Conservation (phyloP, 2,888 invertebrate genomes). For the Gerris lacustris region DNA sequence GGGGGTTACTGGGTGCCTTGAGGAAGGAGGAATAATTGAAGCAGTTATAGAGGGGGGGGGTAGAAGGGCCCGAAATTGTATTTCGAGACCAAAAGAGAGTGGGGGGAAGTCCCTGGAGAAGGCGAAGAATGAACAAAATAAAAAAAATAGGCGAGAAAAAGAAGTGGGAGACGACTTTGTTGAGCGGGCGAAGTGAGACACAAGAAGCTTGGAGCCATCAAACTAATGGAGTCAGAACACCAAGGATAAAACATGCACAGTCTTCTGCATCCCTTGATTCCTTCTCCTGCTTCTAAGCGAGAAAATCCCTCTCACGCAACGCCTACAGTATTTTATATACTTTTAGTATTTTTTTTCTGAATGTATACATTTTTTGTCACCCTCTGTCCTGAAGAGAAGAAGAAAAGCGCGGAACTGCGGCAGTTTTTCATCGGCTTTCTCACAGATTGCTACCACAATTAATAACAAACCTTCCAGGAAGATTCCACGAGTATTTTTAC, state of each 20-base stretch:
- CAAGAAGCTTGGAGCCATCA: neutral
- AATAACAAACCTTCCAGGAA: neutral
- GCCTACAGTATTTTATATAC: too few species aligned
- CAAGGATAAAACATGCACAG: conserved; percentile 10
- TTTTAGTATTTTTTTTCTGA: too few species aligned
- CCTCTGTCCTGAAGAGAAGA: too few species aligned
- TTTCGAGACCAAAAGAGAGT: neutral
- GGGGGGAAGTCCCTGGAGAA: conserved; percentile 17
- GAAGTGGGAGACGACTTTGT: too few species aligned
- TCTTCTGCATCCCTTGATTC: neutral
- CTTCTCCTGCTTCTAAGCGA: neutral
- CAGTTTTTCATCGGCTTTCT: neutral
- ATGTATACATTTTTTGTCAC: too few species aligned
- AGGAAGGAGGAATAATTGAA: conserved; percentile 12
- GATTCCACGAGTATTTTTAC: too few species aligned
- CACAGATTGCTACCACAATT: conserved; percentile 9
- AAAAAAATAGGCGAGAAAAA: neutral
- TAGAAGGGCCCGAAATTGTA: neutral
- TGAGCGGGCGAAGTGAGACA: too few species aligned
- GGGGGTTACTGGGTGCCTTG: conserved; percentile 19
- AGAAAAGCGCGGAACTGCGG: too few species aligned
- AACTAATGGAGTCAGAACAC: conserved; percentile 7
- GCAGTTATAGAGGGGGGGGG: neutral
- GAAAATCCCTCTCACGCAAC: too few species aligned
- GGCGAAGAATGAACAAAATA: conserved; percentile 7